A percentile compares a stretch with the other conserved stretches of the same genome.
Conservation (phyloP, 2,888 invertebrate genomes). For the Synanthedon myopaeformis region DNA sequence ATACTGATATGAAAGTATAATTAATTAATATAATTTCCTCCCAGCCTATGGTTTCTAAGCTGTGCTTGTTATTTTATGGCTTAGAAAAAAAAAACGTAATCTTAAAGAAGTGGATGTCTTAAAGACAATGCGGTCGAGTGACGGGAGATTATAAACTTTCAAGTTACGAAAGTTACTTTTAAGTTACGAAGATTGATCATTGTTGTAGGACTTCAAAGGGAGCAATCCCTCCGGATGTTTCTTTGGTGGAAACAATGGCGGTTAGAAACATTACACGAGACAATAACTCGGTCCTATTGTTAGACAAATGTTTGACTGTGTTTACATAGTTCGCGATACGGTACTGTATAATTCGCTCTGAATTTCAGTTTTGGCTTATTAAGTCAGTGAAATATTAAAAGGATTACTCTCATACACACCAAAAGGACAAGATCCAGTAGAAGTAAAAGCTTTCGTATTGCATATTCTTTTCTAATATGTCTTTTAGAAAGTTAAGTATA, state of each 20-base stretch:
- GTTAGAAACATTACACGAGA: slow-evolving; percentile 10
- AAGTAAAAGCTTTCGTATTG: no score
- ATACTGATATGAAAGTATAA: no score
- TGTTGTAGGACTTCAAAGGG: slow-evolving; percentile 6
- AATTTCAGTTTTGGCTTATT: not conserved
- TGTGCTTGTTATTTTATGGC: no score
- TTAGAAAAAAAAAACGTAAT: not conserved
- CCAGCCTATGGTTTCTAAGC: no score
- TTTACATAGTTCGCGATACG: slow-evolving; percentile 13
- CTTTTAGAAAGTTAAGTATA: no score
- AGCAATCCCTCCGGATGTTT: slow-evolving; percentile 9
- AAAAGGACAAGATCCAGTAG: no score
- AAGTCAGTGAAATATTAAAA: not conserved
- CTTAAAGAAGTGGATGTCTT: not conserved
- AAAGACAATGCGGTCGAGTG: slow-evolving; percentile 10
- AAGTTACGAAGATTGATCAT: slow-evolving; percentile 16
- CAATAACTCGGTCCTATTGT: slow-evolving; percentile 16
- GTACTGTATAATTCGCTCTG: slow-evolving; percentile 4
- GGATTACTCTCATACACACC: not conserved
- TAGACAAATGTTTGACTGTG: slow-evolving; percentile 12
- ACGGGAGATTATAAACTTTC: slow-evolving; percentile 16
- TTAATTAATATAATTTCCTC: no score
- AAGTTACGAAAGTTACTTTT: slow-evolving; percentile 12
- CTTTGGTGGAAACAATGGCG: slow-evolving; percentile 5
- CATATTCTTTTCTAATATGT: no score